phyloP scores from a whole-genome alignment of 2,797 vertebrate genomes.

The Semaprochilodus insignis region DNA sequence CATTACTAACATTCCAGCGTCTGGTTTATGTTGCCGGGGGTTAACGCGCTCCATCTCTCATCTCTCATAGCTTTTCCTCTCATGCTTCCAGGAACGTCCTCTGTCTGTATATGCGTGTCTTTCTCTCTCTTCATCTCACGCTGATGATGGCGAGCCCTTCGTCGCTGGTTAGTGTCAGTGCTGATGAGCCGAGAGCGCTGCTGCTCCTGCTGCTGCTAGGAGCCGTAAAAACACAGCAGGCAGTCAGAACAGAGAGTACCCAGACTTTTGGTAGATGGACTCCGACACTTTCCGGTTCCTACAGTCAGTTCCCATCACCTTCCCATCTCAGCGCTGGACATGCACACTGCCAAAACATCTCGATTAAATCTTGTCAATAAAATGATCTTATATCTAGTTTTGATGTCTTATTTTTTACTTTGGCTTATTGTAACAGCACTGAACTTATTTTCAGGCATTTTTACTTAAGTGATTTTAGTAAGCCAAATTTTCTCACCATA shows the following conservation, averaged over 20 bases:
- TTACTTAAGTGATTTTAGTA: no score
- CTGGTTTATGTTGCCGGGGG: background rate
- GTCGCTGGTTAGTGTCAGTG: constrained; percentile 26
- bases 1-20: constrained; percentile 5
- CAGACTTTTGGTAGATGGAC: constrained; percentile 13
- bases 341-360: background rate
- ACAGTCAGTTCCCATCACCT: constrained; percentile 26
- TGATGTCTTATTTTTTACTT: no score
- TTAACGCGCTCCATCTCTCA: background rate
- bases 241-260: background rate
- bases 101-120: constrained; percentile 2
- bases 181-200: background rate
- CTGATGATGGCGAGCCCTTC: constrained; percentile 20
- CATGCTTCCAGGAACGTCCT: background rate
- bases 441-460: no score
- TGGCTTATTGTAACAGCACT: no score
- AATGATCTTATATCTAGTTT: no score
- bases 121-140: constrained; percentile 3
- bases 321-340: background rate
- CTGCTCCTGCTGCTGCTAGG: background rate
- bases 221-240: background rate
- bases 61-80: background rate
- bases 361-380: no score
- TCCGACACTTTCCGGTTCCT: constrained; percentile 4
- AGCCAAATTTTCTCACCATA: no score